Evolutionary conservation across 2,797 vertebrate genomes (phyloP).

Genomic region (Enteromius unitaeniatus): DNA sequence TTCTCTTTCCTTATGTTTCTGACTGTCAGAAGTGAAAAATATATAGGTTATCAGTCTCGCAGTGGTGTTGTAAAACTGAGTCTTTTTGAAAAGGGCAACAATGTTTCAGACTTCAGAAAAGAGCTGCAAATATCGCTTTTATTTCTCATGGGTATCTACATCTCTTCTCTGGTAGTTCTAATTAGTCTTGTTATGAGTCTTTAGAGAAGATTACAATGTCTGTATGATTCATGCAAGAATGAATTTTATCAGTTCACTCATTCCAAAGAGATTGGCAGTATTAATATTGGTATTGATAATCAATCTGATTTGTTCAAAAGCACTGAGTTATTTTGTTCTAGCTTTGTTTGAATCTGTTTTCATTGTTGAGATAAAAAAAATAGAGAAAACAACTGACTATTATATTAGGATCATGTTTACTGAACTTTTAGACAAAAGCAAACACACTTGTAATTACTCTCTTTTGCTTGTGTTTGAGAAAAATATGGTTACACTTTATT

Average conservation of each 20-base stretch:
- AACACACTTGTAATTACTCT: neutral
- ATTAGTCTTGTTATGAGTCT: conserved; percentile 5
- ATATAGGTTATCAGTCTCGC: conserved; percentile 10
- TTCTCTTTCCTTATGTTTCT: conserved; percentile 31
- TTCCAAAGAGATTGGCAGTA: neutral
- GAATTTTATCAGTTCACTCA: neutral
- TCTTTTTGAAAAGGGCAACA: conserved; percentile 11
- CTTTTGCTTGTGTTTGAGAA: neutral
- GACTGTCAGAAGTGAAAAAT: neutral
- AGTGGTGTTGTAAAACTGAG: conserved; percentile 18
- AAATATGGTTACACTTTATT: neutral
- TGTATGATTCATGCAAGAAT: neutral
- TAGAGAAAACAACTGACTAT: neutral
- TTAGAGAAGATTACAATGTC: neutral
- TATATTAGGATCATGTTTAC: neutral
- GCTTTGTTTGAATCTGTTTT: neutral
- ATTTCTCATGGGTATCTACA: conserved; percentile 8
- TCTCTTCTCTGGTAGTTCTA: neutral
- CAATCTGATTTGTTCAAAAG: neutral
- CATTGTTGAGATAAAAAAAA: neutral
- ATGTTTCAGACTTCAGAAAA: conserved; percentile 15
- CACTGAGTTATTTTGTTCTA: neutral
- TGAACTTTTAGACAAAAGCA: neutral
- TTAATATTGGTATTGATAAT: neutral
- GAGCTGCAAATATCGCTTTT: neutral